Evolutionary conservation across 2,113 vertebrate genomes (phyloP).

Genomic region (Calidris pygmaea): DNA sequence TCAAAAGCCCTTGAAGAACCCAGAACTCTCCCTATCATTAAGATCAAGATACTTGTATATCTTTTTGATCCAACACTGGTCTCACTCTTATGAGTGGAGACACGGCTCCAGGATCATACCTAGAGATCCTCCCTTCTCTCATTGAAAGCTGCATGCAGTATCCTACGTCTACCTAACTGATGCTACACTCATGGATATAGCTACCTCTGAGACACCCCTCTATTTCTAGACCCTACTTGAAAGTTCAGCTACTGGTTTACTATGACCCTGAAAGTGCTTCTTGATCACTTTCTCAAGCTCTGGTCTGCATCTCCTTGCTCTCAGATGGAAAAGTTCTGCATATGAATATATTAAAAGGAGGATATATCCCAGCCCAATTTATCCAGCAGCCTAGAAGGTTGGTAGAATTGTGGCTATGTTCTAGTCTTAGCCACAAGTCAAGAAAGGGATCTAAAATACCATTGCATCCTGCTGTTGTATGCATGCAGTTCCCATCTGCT

Average conservation of each 20-base stretch:
- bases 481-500: background rate
- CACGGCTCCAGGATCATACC: background rate
- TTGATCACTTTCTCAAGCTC: background rate
- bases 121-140: background rate
- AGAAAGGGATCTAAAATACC: background rate
- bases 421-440: background rate
- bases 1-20: background rate
- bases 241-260: background rate
- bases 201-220: background rate
- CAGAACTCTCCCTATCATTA: background rate
- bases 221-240: background rate
- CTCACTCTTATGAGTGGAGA: background rate
- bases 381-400: background rate
- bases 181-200: background rate
- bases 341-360: background rate
- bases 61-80: background rate
- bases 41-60: background rate
- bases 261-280: background rate
- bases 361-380: background rate
- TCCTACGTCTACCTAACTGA: background rate
- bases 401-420: background rate
- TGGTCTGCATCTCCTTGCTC: background rate
- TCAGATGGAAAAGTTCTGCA: background rate
- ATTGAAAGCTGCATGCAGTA: background rate
- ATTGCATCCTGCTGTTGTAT: background rate